Percentiles rank a stretch among this genome's conserved stretches.
Conservation (phyloP, 2,888 invertebrate species). For the Lasioglossum pauxillum region DNA sequence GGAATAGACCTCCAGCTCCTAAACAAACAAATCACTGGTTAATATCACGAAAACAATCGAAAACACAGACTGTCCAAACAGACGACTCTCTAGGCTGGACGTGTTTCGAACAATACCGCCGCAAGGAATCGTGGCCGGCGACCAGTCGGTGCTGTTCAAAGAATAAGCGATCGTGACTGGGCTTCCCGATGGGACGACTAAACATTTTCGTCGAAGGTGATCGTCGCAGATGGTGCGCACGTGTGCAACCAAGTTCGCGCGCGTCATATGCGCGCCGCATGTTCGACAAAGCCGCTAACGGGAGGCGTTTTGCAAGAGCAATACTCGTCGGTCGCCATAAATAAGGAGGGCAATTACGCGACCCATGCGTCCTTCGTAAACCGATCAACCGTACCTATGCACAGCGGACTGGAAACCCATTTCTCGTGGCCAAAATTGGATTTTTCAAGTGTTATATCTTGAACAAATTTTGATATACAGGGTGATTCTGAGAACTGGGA, state of each 20-base stretch:
- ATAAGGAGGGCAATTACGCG: slow-evolving; percentile 38
- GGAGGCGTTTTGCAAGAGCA: slow-evolving; percentile 32
- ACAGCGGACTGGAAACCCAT: neutral
- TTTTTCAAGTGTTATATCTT: neutral
- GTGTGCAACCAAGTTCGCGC: slow-evolving; percentile 54
- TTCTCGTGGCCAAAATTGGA: neutral
- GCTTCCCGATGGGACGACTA: slow-evolving; percentile 30
- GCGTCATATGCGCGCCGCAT: slow-evolving; percentile 38
- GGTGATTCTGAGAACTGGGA: no score
- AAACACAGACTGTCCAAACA: neutral
- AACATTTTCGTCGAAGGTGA: slow-evolving; percentile 45
- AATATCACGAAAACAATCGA: slow-evolving; percentile 4
- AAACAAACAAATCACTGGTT: slow-evolving; percentile 60
- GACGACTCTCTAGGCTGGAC: neutral
- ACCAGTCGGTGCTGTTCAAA: slow-evolving; percentile 41
- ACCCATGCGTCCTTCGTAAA: slow-evolving; percentile 34
- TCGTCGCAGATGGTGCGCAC: slow-evolving; percentile 64
- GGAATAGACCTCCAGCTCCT: slow-evolving; percentile 92
- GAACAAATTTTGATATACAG: neutral
- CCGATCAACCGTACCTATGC: slow-evolving; percentile 23
- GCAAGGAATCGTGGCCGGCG: neutral
- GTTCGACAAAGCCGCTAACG: slow-evolving; percentile 22
- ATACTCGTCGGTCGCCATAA: slow-evolving; percentile 30
- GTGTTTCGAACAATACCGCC: neutral
- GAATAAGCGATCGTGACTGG: slow-evolving; percentile 57